Conservation (phyloP, 2,888 invertebrate genomes). For the Ommatoiulus sabulosus region DNA sequence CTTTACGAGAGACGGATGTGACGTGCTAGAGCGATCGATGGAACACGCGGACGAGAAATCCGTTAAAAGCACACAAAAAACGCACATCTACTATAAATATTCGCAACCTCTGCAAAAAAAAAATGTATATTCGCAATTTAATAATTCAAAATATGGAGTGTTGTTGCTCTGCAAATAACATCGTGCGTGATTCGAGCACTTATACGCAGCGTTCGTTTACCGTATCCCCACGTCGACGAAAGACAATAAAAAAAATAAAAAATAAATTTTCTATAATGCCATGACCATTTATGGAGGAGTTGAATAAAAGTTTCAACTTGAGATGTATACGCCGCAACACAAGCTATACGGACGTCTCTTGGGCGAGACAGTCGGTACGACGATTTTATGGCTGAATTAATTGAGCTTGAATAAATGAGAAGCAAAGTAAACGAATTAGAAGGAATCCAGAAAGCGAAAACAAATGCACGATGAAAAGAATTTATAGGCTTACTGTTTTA, state of each 20-base stretch:
- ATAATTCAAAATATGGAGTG: not conserved
- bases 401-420: too few species aligned
- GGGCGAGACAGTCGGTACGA: not conserved
- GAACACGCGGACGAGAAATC: not conserved
- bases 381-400: not conserved
- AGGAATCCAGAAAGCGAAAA: not conserved
- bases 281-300: too few species aligned
- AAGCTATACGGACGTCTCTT: not conserved
- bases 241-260: not conserved
- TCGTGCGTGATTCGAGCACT: not conserved
- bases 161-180: not conserved
- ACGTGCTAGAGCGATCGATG: not conserved
- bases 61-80: not conserved
- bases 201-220: too few species aligned
- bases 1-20: not conserved
- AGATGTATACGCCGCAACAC: too few species aligned
- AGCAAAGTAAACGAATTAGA: not conserved
- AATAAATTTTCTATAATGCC: not conserved
- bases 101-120: not conserved
- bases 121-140: not conserved
- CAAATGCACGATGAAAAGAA: not conserved
- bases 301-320: too few species aligned
- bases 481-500: not conserved
- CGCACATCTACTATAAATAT: not conserved
- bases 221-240: too few species aligned